Percentiles rank a stretch among this genome's conserved stretches.
Conservation (phyloP, 37 sponge, comb jelly and placozoan species). For the Ianthella basta region DNA sequence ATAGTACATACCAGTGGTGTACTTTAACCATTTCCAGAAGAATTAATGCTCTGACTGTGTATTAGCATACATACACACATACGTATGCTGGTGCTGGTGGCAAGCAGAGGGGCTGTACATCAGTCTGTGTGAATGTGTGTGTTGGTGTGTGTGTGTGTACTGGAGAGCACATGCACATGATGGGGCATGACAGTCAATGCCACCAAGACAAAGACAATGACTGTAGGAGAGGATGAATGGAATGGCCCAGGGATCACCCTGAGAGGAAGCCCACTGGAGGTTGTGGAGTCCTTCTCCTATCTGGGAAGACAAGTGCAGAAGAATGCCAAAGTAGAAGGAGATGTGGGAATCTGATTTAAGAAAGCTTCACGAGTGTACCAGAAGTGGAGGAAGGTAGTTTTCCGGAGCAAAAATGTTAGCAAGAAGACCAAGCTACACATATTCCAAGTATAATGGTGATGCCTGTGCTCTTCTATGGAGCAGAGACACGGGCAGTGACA, state of each 20-base stretch:
- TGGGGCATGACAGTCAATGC: constrained; percentile 13
- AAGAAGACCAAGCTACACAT: constrained; percentile 15
- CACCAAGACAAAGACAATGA: constrained; percentile 27
- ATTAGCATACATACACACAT: background rate
- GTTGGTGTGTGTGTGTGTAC: constrained; percentile 4
- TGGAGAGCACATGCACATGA: constrained; percentile 1
- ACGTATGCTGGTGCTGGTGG: background rate
- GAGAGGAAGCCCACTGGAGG: constrained; percentile 8
- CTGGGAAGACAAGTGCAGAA: background rate
- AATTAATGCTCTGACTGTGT: no score
- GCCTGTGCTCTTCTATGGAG: constrained; percentile 12
- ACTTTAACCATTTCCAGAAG: no score
- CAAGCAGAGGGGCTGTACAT: background rate
- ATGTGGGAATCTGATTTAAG: constrained; percentile 3
- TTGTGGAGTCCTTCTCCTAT: constrained; percentile 14
- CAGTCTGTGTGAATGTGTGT: constrained; percentile 6
- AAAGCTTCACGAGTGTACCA: constrained; percentile 26
- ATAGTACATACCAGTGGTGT: no score
- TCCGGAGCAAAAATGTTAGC: background rate
- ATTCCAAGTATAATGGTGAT: background rate
- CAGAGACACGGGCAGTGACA: constrained; percentile 21
- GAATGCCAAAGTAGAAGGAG: background rate
- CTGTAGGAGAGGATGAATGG: constrained; percentile 7
- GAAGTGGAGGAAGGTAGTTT: constrained; percentile 14
- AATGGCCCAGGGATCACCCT: background rate